Conservation (phyloP, 1,140 invertebrate species). For the Heliconius congener region DNA sequence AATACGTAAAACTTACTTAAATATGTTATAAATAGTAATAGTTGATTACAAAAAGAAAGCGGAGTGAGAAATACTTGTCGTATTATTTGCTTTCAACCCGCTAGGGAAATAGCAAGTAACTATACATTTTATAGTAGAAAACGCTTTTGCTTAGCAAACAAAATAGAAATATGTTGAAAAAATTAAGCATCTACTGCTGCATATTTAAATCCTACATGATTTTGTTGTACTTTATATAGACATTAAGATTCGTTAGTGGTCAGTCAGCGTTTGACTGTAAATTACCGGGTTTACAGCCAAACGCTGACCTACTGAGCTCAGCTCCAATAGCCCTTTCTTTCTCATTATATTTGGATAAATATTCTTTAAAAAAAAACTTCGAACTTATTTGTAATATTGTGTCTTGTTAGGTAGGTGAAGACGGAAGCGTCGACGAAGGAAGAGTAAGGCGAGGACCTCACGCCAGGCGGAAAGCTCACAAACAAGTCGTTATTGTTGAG, state of each 20-base stretch:
- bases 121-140: slow-evolving; percentile 8
- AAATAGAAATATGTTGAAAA: no score
- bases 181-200: no score
- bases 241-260: no score
- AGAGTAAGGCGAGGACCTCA: slow-evolving; percentile 24
- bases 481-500: slow-evolving; percentile 27
- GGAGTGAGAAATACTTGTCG: background rate
- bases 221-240: no score
- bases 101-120: slow-evolving; percentile 7
- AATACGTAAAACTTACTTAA: background rate
- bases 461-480: slow-evolving; percentile 30
- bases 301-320: no score
- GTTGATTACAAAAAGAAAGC: slow-evolving; percentile 3
- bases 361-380: no score
- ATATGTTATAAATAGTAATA: slow-evolving; percentile 13
- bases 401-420: slow-evolving; percentile 26
- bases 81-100: background rate
- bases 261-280: no score
- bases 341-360: no score
- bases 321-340: no score
- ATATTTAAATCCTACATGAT: no score
- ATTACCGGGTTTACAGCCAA: background rate
- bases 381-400: background rate
- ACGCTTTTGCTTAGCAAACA: background rate
- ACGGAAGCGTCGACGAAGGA: slow-evolving; percentile 17